Percentiles rank a stretch among this genome's conserved stretches.
Evolutionary conservation across 2,888 invertebrate genomes (phyloP).

Genomic region (Conchocele bisecta): DNA sequence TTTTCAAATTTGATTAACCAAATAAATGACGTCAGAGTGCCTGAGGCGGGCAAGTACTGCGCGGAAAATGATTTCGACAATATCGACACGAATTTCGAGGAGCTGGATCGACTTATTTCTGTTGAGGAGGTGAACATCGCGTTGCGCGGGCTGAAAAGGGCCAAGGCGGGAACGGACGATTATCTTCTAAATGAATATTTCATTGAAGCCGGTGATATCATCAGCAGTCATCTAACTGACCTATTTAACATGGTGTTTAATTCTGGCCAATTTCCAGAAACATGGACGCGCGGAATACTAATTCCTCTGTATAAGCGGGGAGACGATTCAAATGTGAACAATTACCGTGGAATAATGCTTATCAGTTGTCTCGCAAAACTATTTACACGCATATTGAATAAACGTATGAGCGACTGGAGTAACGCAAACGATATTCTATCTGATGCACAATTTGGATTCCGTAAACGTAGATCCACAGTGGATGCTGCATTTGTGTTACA

Average conservation of each 20-base stretch:
- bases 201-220: background rate
- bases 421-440: conserved; percentile 6
- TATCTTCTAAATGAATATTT: background rate
- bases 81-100: background rate
- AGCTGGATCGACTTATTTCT: background rate
- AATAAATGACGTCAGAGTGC: background rate
- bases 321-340: background rate
- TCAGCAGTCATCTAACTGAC: background rate
- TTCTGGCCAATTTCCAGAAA: background rate
- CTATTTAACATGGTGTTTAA: background rate
- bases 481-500: conserved; percentile 39
- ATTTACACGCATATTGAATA: conserved; percentile 13
- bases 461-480: conserved; percentile 5
- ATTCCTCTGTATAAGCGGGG: background rate
- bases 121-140: background rate
- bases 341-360: conserved; percentile 26
- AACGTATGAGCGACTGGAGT: conserved; percentile 13
- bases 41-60: background rate
- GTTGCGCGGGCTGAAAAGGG: background rate
- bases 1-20: background rate
- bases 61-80: background rate
- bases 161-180: background rate
- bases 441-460: conserved; percentile 34
- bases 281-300: background rate
- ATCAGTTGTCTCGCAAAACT: conserved; percentile 15